These are phyloP conservation scores for Limnephilus rhombicus DNA, from an alignment of 2,888 invertebrate genomes.

Conservation along the genomic window DNA sequence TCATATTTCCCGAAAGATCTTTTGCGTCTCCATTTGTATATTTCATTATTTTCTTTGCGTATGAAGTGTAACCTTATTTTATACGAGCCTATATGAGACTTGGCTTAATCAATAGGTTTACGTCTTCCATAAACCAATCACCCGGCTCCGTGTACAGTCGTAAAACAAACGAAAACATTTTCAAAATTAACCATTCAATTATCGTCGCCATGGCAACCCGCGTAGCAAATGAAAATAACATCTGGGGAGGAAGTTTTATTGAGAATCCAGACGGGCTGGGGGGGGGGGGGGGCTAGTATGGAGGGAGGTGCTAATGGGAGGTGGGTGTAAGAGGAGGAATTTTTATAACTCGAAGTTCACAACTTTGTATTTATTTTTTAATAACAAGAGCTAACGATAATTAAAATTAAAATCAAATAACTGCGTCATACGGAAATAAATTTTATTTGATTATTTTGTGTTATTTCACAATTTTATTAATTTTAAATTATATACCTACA, in stretches of 20 bases:
- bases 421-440: no score
- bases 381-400: background rate
- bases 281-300: slow-evolving; percentile 11
- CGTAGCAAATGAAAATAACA: slow-evolving; percentile 35
- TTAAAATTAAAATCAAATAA: no score
- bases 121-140: slow-evolving; percentile 18
- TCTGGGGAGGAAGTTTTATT: slow-evolving; percentile 6
- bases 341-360: background rate
- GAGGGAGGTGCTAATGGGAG: slow-evolving; percentile 18
- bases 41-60: background rate
- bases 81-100: background rate
- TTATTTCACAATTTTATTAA: no score
- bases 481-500: no score
- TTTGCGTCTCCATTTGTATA: background rate
- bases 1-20: background rate
- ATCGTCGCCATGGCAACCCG: slow-evolving; percentile 24
- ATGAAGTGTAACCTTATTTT: background rate
- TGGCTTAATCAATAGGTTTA: background rate
- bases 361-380: background rate
- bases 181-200: slow-evolving; percentile 40
- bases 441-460: no score
- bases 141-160: slow-evolving; percentile 3
- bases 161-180: slow-evolving; percentile 8
- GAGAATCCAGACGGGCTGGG: slow-evolving; percentile 2
- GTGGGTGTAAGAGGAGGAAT: background rate